A percentile compares a stretch with the other conserved stretches of the same genome.
These are phyloP conservation scores for Drosophila silvestris DNA, from an alignment of 2,888 invertebrate genomes.

Conservation along the genomic window DNA sequence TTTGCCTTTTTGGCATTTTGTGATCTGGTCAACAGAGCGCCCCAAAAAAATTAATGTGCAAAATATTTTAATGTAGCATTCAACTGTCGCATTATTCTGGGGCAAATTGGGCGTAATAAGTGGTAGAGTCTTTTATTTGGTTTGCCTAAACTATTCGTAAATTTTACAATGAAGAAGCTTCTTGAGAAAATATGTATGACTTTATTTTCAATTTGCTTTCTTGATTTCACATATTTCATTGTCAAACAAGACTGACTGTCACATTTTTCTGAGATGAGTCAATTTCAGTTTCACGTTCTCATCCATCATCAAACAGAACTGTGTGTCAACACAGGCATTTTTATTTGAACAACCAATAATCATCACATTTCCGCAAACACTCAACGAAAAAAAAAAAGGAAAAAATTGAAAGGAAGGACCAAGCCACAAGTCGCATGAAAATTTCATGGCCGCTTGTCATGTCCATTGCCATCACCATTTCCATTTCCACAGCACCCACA, in stretches of 20 bases:
- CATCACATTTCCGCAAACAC: conserved; percentile 79
- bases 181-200: background rate
- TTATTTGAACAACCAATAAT: conserved; percentile 76
- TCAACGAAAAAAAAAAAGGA: conserved; percentile 17
- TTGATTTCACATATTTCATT: conserved; percentile 5
- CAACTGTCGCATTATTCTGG: conserved; percentile 36
- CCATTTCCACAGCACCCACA: conserved; percentile 13
- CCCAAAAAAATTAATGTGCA: conserved; percentile 66
- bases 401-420: conserved; percentile 3
- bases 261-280: conserved; percentile 37
- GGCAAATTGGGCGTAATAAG: conserved; percentile 58
- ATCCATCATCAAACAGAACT: conserved; percentile 30
- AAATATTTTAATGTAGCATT: conserved; percentile 72
- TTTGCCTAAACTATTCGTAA: conserved; percentile 1
- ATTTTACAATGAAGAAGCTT: background rate
- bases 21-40: conserved; percentile 57
- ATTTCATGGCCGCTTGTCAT: conserved; percentile 61
- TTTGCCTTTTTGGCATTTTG: conserved; percentile 42
- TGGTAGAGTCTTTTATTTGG: conserved; percentile 18
- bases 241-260: conserved; percentile 32
- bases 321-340: conserved; percentile 53
- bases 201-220: background rate
- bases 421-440: conserved; percentile 61
- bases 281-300: conserved; percentile 40
- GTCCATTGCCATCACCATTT: conserved; percentile 26